Evolutionary conservation across 2,888 invertebrate species (phyloP).

Genomic region (Pelosia muscerda): DNA sequence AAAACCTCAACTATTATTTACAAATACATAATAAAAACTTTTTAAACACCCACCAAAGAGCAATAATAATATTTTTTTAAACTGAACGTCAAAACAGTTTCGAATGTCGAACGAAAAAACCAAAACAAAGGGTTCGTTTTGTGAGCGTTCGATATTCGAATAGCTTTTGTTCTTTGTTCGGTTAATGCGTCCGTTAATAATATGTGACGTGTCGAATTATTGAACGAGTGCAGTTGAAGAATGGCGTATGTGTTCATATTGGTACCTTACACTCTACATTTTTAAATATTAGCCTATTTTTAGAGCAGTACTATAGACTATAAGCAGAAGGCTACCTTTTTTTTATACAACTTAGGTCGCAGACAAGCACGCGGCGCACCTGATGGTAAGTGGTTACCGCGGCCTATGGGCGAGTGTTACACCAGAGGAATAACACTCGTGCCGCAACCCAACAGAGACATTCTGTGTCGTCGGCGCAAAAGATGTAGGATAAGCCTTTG

Average conservation of each 20-base stretch:
- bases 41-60: conserved; percentile 31
- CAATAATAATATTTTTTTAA: conserved; percentile 50
- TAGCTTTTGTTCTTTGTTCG: conserved; percentile 77
- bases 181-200: conserved; percentile 63
- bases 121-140: conserved; percentile 67
- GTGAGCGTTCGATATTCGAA: conserved; percentile 65
- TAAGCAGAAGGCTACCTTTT: too few species aligned
- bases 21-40: conserved; percentile 27
- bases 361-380: too few species aligned
- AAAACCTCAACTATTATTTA: conserved; percentile 21
- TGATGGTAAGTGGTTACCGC: too few species aligned
- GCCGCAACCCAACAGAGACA: too few species aligned
- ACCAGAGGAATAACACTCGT: too few species aligned
- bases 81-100: conserved; percentile 72
- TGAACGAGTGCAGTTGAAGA: conserved; percentile 24
- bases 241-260: conserved; percentile 9
- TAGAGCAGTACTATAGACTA: too few species aligned
- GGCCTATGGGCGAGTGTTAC: too few species aligned
- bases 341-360: too few species aligned
- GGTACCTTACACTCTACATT: too few species aligned
- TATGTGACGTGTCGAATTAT: conserved; percentile 52
- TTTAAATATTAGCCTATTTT: too few species aligned
- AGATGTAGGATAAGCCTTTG: too few species aligned
- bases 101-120: conserved; percentile 60
- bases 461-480: too few species aligned